Percentiles rank a stretch among this genome's conserved stretches.
These are phyloP conservation scores for Chromoteleia sp. DNA, from an alignment of 2,888 invertebrate genomes.

Conservation along the genomic window DNA sequence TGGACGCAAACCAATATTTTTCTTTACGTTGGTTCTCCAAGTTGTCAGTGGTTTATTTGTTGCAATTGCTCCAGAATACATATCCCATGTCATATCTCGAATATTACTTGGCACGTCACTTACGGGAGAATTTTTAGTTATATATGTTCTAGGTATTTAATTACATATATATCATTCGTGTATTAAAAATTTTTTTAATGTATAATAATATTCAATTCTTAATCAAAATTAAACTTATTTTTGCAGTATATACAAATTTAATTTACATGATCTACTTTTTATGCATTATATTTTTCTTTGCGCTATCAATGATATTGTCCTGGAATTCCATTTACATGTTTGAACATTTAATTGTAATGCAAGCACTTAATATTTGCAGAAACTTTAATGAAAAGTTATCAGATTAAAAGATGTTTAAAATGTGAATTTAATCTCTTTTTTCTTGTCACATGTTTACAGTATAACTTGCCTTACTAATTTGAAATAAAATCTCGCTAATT, in stretches of 20 bases:
- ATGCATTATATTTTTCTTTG: not conserved
- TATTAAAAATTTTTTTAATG: too few species aligned
- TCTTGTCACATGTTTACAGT: not conserved
- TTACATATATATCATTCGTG: not conserved
- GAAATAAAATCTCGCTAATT: conserved; percentile 5
- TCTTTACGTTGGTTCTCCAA: conserved; percentile 89
- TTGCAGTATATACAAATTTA: too few species aligned
- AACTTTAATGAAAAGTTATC: not conserved
- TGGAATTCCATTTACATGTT: not conserved
- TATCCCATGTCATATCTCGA: conserved; percentile 88
- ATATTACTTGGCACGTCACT: conserved; percentile 90
- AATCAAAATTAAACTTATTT: too few species aligned
- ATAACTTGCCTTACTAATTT: not conserved
- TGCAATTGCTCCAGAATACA: conserved; percentile 89
- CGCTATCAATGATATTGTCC: not conserved
- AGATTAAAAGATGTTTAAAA: conserved; percentile 4
- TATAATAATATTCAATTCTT: too few species aligned
- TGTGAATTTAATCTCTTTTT: not conserved
- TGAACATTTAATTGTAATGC: not conserved
- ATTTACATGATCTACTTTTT: too few species aligned
- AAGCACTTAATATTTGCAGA: not conserved
- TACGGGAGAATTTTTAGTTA: conserved; percentile 91
- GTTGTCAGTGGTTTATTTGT: conserved; percentile 89
- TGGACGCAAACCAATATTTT: conserved; percentile 90
- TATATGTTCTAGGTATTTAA: conserved; percentile 89